Evolutionary conservation across 1,140 invertebrate species (phyloP).

Genomic region (Macrostomum lignano): DNA sequence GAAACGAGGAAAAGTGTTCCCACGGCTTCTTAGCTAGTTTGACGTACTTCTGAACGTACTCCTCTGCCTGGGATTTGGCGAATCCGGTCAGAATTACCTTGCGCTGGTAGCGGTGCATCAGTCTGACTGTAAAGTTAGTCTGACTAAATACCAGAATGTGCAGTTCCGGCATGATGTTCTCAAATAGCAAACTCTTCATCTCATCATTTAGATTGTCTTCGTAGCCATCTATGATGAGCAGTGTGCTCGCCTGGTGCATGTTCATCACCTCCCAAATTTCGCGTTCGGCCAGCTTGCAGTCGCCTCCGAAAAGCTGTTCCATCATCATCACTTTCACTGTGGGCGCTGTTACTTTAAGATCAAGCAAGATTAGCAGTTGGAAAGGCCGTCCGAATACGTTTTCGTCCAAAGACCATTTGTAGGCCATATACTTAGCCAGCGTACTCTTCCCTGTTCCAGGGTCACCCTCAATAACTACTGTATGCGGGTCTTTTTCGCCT

Average conservation of each 20-base stretch:
- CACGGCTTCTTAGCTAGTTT: neutral
- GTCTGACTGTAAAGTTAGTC: neutral
- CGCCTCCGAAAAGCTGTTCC: neutral
- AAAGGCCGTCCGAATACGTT: neutral
- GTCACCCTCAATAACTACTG: slow-evolving; percentile 1
- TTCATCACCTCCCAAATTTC: slow-evolving; percentile 3
- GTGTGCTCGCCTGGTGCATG: neutral
- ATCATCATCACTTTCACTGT: neutral
- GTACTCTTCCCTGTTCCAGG: neutral
- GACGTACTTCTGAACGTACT: slow-evolving; percentile 1
- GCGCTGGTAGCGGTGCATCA: neutral
- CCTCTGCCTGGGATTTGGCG: neutral
- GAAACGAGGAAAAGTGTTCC: neutral
- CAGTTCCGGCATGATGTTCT: neutral
- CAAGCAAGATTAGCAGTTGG: neutral
- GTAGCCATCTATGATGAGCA: slow-evolving; percentile 1
- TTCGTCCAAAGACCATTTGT: neutral
- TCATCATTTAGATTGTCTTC: slow-evolving; percentile 3
- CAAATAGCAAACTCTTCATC: neutral
- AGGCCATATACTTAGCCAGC: neutral
- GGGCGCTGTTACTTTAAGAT: neutral
- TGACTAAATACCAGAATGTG: slow-evolving; percentile 1
- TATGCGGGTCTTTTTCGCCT: neutral
- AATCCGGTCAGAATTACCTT: neutral
- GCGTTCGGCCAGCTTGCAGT: neutral